phyloP scores from a whole-genome alignment of 1,140 invertebrate genomes.

The Drosophila trapezifrons region DNA sequence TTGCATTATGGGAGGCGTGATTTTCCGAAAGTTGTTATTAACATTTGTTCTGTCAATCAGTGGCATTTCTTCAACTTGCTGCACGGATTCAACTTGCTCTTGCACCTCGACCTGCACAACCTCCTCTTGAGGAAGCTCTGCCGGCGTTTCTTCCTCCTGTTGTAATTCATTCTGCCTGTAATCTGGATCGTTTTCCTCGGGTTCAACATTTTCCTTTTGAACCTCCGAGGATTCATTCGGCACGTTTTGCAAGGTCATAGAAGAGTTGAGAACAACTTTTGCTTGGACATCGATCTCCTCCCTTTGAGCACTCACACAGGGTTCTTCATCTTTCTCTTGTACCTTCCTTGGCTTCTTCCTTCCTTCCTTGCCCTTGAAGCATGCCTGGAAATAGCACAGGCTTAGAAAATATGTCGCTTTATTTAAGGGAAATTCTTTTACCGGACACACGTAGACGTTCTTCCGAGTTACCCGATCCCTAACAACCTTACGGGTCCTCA shows the following conservation, averaged over 20 bases:
- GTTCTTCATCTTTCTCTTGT: not conserved
- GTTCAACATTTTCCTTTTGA: too few relatives aligned
- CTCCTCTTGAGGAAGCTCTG: too few relatives aligned
- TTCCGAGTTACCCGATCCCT: slow-evolving; percentile 23
- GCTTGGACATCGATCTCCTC: too few relatives aligned
- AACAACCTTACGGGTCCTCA: slow-evolving; percentile 39
- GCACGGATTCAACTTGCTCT: too few relatives aligned
- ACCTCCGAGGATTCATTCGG: too few relatives aligned
- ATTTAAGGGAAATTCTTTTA: not conserved
- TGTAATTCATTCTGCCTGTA: too few relatives aligned
- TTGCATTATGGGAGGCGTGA: slow-evolving; percentile 49
- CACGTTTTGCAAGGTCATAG: too few relatives aligned
- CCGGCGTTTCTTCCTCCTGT: too few relatives aligned
- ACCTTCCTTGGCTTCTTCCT: not conserved
- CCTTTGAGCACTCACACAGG: too few relatives aligned
- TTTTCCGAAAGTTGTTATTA: not conserved
- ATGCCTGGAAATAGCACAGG: slow-evolving; percentile 11
- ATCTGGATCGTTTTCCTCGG: too few relatives aligned
- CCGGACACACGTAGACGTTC: slow-evolving; percentile 53
- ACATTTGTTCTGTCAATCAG: not conserved
- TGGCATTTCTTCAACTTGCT: not conserved
- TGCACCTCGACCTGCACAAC: too few relatives aligned
- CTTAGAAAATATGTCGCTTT: not conserved
- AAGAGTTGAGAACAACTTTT: too few relatives aligned
- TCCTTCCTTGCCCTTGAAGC: slow-evolving; percentile 1